These are phyloP conservation scores for Phrynocephalus forsythii DNA, from an alignment of 2,797 vertebrate species.

Conservation along the genomic window DNA sequence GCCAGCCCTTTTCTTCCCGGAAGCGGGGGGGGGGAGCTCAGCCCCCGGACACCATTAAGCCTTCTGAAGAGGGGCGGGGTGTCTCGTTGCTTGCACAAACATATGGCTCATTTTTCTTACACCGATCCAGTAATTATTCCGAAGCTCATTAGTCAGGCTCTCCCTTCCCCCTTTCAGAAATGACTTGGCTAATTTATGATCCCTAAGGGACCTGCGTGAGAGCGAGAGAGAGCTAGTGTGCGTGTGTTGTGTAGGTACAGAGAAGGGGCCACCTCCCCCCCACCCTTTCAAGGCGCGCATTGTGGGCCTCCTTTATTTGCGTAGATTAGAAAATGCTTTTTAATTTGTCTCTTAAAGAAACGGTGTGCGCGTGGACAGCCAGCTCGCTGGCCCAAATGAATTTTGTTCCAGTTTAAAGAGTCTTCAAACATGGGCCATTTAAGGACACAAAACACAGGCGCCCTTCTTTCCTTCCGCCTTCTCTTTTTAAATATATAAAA, in stretches of 20 bases:
- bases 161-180: conserved; percentile 25
- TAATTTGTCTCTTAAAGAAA: conserved; percentile 46
- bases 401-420: background rate
- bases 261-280: background rate
- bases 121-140: conserved; percentile 49
- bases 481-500: conserved; percentile 15
- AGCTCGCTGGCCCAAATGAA: background rate
- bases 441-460: conserved; percentile 13
- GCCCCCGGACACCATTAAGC: conserved; percentile 24
- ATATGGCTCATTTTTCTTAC: conserved; percentile 37
- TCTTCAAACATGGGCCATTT: conserved; percentile 31
- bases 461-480: conserved; percentile 38
- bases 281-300: background rate
- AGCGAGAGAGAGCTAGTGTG: too few species aligned
- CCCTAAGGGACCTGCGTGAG: conserved; percentile 5
- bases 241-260: background rate
- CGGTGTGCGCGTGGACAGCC: background rate
- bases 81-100: conserved; percentile 35
- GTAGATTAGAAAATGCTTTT: conserved; percentile 35
- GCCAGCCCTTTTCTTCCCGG: background rate
- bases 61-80: conserved; percentile 9
- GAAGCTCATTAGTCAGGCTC: conserved; percentile 51
- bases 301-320: conserved; percentile 32
- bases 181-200: conserved; percentile 55
- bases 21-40: conserved; percentile 12